Evolutionary conservation across 2,113 vertebrate genomes (phyloP), one percentile per base, ranked within the genome.

Genomic region (Columba livia): DNA sequence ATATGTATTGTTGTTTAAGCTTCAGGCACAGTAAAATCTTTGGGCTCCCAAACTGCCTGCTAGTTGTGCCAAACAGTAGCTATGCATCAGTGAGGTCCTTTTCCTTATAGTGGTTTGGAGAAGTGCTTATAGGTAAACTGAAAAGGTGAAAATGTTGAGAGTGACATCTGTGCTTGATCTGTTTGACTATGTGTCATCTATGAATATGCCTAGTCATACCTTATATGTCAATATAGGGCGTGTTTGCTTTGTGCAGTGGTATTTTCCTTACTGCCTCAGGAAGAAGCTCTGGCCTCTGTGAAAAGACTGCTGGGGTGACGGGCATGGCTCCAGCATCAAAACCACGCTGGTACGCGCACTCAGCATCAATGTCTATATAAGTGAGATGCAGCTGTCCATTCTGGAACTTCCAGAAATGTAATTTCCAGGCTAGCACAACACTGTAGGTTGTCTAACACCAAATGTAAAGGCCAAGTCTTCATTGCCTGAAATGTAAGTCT

Each of bases 271-370:
- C 32, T 65, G 48, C 21, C 24, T 65, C 38, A 75, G 48, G 24
- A 84, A 54, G 69, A 57, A 71, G 23, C 12, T 48, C n/a, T 86
- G 40, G 26, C 6, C n/a, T 71, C 51, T 73, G 25, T 50, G 60
- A 67, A 79, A 44, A 28, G 23, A 25, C 28, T 78, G 12, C 11
- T 66, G 50, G 23, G 21, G 42, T 73, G 42, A 21, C 67, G 60
- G 38, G 67, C 28, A 14, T 36, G 36, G 42, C 42, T 67, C 48
- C 25, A 47, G 24, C 38, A 62, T 54, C 25, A 40, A 82, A 51
- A 24, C 15, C 2, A 1, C 26, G 16, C 20, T 65, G n/a, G n/a
- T 32, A 8, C 1, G 1, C 20, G 20, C 9, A 28, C 29, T 29
- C 53, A 9, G 3, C 62, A 58, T 85, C 74, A 53, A 6, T 7